These are phyloP conservation scores for zebrafish (Danio rerio) DNA, from an alignment of 2,113 vertebrate species.

Conservation along the genomic window GRCz12tu NC_133187.1:34103001-34103500, in stretches of 20 bases:
- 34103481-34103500: slow-evolving; percentile 1
- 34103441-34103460: slow-evolving; percentile 6
- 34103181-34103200: slow-evolving; percentile 20
- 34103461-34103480: neutral
- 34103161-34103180: neutral
- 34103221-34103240: slow-evolving; percentile 44
- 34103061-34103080: too few relatives aligned
- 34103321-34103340: slow-evolving; percentile 42
- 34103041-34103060: too few relatives aligned
- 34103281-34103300: slow-evolving; percentile 51
- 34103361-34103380: slow-evolving; percentile 55
- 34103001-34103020: too few relatives aligned
- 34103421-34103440: slow-evolving; percentile 34
- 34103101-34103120: too few relatives aligned
- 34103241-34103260: slow-evolving; percentile 44
- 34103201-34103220: slow-evolving; percentile 24
- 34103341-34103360: slow-evolving; percentile 50
- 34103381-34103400: slow-evolving; percentile 51
- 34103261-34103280: slow-evolving; percentile 56
- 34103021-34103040: too few relatives aligned
- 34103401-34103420: slow-evolving; percentile 50
- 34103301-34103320: slow-evolving; percentile 54
- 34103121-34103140: too few relatives aligned
- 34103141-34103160: too few relatives aligned
- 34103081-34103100: too few relatives aligned